phyloP scores from a whole-genome alignment of 1,140 invertebrate species.

The Sipha flava region DNA sequence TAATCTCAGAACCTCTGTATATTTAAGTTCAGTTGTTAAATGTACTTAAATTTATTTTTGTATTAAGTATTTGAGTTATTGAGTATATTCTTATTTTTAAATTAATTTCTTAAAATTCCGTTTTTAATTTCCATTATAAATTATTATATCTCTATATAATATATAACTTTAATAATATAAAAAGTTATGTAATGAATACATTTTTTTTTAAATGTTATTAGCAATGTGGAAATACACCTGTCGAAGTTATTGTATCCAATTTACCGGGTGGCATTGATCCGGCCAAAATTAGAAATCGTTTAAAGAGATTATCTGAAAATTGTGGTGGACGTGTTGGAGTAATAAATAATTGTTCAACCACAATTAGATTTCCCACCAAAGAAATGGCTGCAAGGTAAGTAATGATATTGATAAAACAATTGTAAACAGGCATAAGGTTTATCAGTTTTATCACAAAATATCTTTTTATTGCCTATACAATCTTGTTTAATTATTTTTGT shows the following conservation, averaged over 20 bases:
- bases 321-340: slow-evolving; percentile 67
- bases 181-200: too few relatives aligned
- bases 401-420: not conserved
- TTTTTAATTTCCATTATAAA: too few relatives aligned
- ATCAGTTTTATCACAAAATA: slow-evolving; percentile 16
- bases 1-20: too few relatives aligned
- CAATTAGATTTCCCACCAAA: slow-evolving; percentile 59
- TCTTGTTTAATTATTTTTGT: slow-evolving; percentile 11
- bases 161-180: too few relatives aligned
- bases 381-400: slow-evolving; percentile 64
- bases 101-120: too few relatives aligned
- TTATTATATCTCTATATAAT: too few relatives aligned
- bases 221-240: slow-evolving; percentile 37
- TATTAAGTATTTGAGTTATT: too few relatives aligned
- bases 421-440: not conserved
- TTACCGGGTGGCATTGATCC: slow-evolving; percentile 45
- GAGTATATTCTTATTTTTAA: too few relatives aligned
- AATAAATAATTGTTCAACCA: slow-evolving; percentile 56
- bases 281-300: slow-evolving; percentile 48
- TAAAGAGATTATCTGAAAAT: slow-evolving; percentile 66
- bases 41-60: too few relatives aligned
- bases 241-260: slow-evolving; percentile 47
- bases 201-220: slow-evolving; percentile 14
- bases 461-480: slow-evolving; percentile 3
- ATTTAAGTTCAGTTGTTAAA: too few relatives aligned